Evolutionary conservation across 2,888 invertebrate species (phyloP).

Genomic region (Trachelus stipa): DNA sequence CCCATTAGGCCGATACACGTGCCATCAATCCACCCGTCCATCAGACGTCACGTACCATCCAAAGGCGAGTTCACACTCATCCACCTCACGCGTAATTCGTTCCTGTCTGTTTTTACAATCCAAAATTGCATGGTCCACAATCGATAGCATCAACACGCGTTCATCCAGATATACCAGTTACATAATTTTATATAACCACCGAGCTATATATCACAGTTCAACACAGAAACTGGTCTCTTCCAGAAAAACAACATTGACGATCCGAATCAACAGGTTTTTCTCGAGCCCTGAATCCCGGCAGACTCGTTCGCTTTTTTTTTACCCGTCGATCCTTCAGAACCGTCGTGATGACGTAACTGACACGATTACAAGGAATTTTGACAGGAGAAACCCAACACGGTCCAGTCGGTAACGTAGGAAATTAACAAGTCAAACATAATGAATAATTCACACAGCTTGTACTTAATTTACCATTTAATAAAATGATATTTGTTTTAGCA

Average conservation of each 20-base stretch:
- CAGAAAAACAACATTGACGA: neutral
- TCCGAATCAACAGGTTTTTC: neutral
- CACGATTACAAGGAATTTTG: neutral
- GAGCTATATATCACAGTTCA: neutral
- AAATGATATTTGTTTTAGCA: slow-evolving; percentile 44
- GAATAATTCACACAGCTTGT: neutral
- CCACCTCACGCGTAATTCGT: neutral
- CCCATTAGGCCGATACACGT: neutral
- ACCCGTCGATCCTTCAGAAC: neutral
- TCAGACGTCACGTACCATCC: neutral
- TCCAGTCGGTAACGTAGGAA: neutral
- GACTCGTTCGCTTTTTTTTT: neutral
- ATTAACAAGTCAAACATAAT: neutral
- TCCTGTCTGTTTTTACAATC: neutral
- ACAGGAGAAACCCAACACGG: neutral
- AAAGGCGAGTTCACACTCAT: neutral
- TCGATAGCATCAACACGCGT: neutral
- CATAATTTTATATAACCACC: neutral
- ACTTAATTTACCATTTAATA: slow-evolving; percentile 41
- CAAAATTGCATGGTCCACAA: neutral
- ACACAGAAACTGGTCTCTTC: neutral
- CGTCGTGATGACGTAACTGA: neutral
- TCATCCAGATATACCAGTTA: neutral
- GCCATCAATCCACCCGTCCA: neutral
- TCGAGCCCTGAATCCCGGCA: neutral